Percentiles rank a stretch among this genome's conserved stretches.
Conservation (phyloP, 2,113 vertebrate genomes). For the Myxocyprinus asiaticus region DNA sequence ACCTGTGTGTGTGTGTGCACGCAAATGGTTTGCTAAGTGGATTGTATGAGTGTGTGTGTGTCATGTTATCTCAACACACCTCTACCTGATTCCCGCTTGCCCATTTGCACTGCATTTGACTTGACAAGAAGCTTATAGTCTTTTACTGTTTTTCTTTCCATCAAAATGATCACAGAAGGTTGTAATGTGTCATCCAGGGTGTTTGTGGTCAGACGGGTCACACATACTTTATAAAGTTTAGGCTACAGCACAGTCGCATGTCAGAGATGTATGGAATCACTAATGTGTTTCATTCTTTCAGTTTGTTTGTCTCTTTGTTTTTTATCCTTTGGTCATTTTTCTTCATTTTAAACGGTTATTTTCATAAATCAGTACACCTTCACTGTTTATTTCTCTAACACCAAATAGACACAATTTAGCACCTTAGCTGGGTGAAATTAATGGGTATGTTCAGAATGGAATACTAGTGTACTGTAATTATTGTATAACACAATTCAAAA, state of each 20-base stretch:
- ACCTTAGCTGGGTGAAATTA: too few species aligned
- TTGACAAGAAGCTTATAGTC: background rate
- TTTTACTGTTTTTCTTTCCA: background rate
- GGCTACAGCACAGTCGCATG: conserved; percentile 51
- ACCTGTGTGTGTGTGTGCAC: conserved; percentile 26
- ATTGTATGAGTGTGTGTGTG: background rate
- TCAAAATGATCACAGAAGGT: background rate
- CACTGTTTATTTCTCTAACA: too few species aligned
- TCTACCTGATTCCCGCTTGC: conserved; percentile 22
- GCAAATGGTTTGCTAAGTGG: background rate
- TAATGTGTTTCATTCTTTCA: conserved; percentile 40
- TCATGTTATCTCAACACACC: conserved; percentile 25
- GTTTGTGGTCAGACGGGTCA: background rate
- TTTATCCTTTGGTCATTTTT: background rate
- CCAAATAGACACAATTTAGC: too few species aligned
- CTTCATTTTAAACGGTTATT: background rate
- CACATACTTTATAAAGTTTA: conserved; percentile 32
- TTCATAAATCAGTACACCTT: background rate
- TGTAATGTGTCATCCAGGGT: background rate
- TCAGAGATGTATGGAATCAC: conserved; percentile 56
- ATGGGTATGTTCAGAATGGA: too few species aligned
- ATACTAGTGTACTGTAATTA: too few species aligned
- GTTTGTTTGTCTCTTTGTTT: background rate
- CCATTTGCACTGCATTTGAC: conserved; percentile 31
- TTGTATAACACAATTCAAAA: too few species aligned